Evolutionary conservation across 2,888 invertebrate genomes (phyloP).

Genomic region (Aleiodes leptofemur): DNA sequence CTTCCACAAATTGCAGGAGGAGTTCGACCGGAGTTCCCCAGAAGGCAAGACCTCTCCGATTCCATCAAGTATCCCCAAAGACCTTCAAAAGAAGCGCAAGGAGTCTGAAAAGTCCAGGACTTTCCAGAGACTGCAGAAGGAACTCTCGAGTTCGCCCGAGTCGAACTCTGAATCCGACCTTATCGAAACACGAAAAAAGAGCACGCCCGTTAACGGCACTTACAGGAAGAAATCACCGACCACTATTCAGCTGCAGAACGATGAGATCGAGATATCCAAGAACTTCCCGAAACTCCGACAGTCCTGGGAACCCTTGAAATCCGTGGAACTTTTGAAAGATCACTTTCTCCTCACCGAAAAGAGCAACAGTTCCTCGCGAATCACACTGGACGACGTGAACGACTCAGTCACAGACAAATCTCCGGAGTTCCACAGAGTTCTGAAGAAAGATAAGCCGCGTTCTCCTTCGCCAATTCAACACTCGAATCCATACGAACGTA

Average conservation of each 20-base stretch:
- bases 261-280: conserved; percentile 12
- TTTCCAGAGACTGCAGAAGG: conserved; percentile 20
- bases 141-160: conserved; percentile 14
- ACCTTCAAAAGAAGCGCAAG: background rate
- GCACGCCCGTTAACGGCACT: background rate
- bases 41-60: background rate
- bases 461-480: background rate
- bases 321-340: conserved; percentile 48
- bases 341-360: conserved; percentile 31
- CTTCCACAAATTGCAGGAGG: conserved; percentile 19
- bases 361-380: conserved; percentile 9
- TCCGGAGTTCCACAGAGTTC: conserved; percentile 54
- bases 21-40: conserved; percentile 8
- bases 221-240: background rate
- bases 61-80: background rate
- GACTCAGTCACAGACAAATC: background rate
- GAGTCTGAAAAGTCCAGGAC: conserved; percentile 16
- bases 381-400: background rate
- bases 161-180: background rate
- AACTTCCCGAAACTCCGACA: background rate
- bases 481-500: conserved; percentile 51
- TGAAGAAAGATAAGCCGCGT: conserved; percentile 56
- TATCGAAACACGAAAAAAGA: too few relatives aligned
- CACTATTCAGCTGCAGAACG: background rate
- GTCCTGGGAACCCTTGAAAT: conserved; percentile 36